Percentiles rank a stretch among this genome's conserved stretches.
Conservation (phyloP, 2,113 vertebrate species). For the Halichoeres trimaculatus region DNA sequence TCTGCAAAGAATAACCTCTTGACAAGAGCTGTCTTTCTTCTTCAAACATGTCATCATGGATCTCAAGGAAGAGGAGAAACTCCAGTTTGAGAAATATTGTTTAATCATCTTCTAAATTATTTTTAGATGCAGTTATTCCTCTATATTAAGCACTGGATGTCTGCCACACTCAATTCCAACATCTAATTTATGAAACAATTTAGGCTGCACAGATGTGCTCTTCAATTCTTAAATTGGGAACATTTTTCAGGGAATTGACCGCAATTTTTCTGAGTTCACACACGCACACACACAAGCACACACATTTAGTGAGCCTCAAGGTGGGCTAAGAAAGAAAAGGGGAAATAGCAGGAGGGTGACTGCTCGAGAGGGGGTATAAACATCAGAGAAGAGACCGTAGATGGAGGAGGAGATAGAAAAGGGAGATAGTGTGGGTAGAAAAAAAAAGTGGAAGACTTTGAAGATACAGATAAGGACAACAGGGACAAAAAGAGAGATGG, state of each 20-base stretch:
- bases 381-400: slow-evolving; percentile 43
- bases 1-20: slow-evolving; percentile 12
- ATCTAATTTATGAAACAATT: slow-evolving; percentile 6
- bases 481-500: slow-evolving; percentile 6
- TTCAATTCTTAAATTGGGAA: slow-evolving; percentile 25
- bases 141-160: background rate
- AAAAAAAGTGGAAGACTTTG: slow-evolving; percentile 26
- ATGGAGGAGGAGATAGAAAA: slow-evolving; percentile 41
- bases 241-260: slow-evolving; percentile 37
- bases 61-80: background rate
- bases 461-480: slow-evolving; percentile 23
- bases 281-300: slow-evolving; percentile 5
- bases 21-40: slow-evolving; percentile 28
- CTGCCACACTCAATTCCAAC: background rate
- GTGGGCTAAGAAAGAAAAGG: slow-evolving; percentile 31
- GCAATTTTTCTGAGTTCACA: slow-evolving; percentile 11
- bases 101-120: background rate
- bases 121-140: slow-evolving; percentile 7
- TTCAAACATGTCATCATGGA: background rate
- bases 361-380: slow-evolving; percentile 33
- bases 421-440: slow-evolving; percentile 26
- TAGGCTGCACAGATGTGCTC: background rate
- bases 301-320: slow-evolving; percentile 13
- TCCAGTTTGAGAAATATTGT: background rate
- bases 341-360: slow-evolving; percentile 18